Evolutionary conservation across 1,140 invertebrate genomes (phyloP), one percentile per base, ranked within the genome.

Genomic region (Anastrepha ludens): DNA sequence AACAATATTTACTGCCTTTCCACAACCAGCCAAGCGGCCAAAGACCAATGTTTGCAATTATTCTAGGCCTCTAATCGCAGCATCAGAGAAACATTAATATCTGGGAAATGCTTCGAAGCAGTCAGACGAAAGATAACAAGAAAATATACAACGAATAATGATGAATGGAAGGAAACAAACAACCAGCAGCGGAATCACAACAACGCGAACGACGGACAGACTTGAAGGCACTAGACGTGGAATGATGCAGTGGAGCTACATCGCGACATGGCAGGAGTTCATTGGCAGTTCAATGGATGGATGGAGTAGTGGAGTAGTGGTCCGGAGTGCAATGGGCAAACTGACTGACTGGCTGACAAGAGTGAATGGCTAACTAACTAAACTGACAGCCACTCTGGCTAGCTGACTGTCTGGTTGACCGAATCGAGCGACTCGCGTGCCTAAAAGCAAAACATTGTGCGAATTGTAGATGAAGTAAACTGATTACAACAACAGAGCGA

Each of bases 121-220:
- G 74, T 55, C 74, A 81, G 20, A 1, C 74, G 74, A 81, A 81
- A 81, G 74, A 81, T 81, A 81, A 55, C 74, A 81, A 81, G 74
- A 81, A 81, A 81, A 50, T 81, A 81, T 81, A 81, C 74, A 81
- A 81, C 74, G 74, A 81, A 81, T n/a, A 81, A 81, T 81, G 74
- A 81, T 81, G 74, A 81, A 81, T 81, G 74, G 47, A 55, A 81
- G 44, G 74, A 81, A 81, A 58, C 74, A 81, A 81, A 5, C 67
- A 74, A 13, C 67, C 67, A 74, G 41, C 67, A 62, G 60, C 64
- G 64, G 11, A 67, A 67, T 67, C 64, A 67, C 64, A 67, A 67
- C 20, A 67, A 67, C n/a, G 70, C 17, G 74, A 81, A 50, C 8
- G 29, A 55, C 74, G 15, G 74, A 81, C 47, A 29, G 74, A n/a